Conservation (phyloP, 1,140 invertebrate species). For the Drosophila mayri region DNA sequence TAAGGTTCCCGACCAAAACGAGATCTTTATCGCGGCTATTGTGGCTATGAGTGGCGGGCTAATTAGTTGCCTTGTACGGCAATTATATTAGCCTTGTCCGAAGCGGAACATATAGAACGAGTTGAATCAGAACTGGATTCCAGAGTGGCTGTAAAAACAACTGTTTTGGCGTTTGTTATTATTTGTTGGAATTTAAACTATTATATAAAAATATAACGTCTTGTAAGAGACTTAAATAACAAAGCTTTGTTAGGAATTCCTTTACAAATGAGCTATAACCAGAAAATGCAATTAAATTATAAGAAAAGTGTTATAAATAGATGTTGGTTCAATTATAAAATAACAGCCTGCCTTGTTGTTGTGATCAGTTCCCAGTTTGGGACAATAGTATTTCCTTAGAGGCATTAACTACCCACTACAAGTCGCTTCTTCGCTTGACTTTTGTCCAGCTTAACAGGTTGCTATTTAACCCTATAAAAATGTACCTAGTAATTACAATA, state of each 20-base stretch:
- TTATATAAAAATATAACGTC: not conserved
- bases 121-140: not conserved
- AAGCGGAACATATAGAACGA: not conserved
- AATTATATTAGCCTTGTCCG: slow-evolving; percentile 28
- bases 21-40: slow-evolving; percentile 42
- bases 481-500: not conserved
- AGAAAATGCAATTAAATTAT: not conserved
- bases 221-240: not conserved
- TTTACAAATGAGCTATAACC: not conserved
- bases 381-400: too few species aligned
- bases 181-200: not conserved
- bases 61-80: slow-evolving; percentile 44
- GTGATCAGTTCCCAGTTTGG: not conserved
- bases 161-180: not conserved
- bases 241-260: not conserved
- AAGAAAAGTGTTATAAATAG: not conserved
- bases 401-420: not conserved
- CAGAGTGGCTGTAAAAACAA: slow-evolving; percentile 9
- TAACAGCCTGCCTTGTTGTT: too few species aligned
- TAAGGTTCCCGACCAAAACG: slow-evolving; percentile 14
- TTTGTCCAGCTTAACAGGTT: slow-evolving; percentile 1
- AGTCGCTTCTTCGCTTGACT: not conserved
- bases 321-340: not conserved
- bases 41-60: slow-evolving; percentile 24
- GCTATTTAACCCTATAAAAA: not conserved